Conservation (phyloP, 2,888 invertebrate species). For the Minunthozetes semirufus region DNA sequence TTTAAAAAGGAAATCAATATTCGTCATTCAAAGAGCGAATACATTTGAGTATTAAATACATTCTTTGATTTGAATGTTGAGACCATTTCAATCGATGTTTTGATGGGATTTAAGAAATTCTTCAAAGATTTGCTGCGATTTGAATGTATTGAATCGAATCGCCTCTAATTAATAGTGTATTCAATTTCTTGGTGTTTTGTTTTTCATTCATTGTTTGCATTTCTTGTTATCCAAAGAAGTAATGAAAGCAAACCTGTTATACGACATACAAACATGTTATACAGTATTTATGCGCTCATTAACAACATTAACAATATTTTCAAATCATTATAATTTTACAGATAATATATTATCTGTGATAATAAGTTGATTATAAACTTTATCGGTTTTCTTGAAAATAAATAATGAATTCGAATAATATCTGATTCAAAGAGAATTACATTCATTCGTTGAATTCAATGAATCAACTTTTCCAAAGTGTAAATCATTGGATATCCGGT, state of each 20-base stretch:
- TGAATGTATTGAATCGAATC: too few relatives aligned
- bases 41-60: too few relatives aligned
- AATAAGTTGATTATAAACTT: conserved; percentile 19
- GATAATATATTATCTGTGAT: conserved; percentile 14
- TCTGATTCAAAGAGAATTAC: not conserved
- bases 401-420: not conserved
- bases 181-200: too few relatives aligned
- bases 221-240: not conserved
- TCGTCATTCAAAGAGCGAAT: too few relatives aligned
- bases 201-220: not conserved
- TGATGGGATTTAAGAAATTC: too few relatives aligned
- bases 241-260: conserved; percentile 15
- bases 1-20: too few relatives aligned
- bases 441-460: too few relatives aligned
- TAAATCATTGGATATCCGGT: too few relatives aligned
- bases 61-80: too few relatives aligned
- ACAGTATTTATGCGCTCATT: conserved; percentile 8
- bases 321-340: conserved; percentile 21
- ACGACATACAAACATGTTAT: conserved; percentile 11
- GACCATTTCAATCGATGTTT: too few relatives aligned
- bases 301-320: conserved; percentile 9
- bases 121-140: too few relatives aligned
- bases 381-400: not conserved
- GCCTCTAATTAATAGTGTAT: too few relatives aligned
- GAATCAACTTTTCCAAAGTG: not conserved